Evolutionary conservation across 2,113 vertebrate species (phyloP).

Genomic region (Dromiciops gliroides): DNA sequence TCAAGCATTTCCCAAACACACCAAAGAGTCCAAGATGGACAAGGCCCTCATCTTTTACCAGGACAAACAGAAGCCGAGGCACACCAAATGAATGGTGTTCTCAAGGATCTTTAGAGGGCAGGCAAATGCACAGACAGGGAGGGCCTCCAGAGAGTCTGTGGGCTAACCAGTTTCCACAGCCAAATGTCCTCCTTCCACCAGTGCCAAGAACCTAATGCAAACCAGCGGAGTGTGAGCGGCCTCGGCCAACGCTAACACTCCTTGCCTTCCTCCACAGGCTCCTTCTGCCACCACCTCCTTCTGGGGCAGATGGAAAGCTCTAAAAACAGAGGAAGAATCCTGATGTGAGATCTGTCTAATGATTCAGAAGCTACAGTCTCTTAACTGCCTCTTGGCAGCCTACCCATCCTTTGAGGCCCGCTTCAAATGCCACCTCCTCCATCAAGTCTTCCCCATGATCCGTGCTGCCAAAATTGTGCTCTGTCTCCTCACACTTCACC

Average conservation of each 20-base stretch:
- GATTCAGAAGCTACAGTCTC: neutral
- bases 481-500: neutral
- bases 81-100: conserved; percentile 25
- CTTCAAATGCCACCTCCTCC: neutral
- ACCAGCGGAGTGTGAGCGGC: neutral
- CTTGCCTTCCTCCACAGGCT: neutral
- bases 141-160: neutral
- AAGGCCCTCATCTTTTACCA: conserved; percentile 32
- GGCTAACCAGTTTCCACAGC: neutral
- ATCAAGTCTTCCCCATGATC: neutral
- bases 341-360: neutral
- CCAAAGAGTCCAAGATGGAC: conserved; percentile 54
- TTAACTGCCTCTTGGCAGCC: neutral
- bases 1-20: conserved; percentile 76
- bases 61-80: conserved; percentile 60
- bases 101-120: conserved; percentile 47
- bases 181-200: neutral
- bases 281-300: neutral
- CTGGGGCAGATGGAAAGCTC: conserved; percentile 59
- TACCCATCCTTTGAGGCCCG: neutral
- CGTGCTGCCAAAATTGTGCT: neutral
- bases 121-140: accelerated
- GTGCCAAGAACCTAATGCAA: neutral
- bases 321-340: conserved; percentile 20
- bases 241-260: neutral